These are phyloP conservation scores for Drosophila miranda DNA, from an alignment of 1,140 invertebrate species.

Conservation along the genomic window DNA sequence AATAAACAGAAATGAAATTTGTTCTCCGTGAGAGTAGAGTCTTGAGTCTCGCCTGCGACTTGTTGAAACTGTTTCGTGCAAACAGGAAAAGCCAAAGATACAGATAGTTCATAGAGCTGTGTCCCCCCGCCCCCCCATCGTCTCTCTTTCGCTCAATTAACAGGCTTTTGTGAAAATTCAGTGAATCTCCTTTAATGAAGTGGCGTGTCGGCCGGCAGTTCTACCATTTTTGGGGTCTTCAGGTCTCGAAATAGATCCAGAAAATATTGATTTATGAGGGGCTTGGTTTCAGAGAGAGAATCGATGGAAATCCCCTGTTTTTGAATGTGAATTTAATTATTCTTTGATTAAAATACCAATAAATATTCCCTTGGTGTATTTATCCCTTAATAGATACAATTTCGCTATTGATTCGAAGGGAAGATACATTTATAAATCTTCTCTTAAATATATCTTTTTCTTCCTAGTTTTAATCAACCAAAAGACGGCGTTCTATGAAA, in stretches of 20 bases:
- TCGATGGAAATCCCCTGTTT: too few relatives aligned
- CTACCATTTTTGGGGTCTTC: too few relatives aligned
- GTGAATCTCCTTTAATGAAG: slow-evolving; percentile 45
- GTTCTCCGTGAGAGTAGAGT: slow-evolving; percentile 36
- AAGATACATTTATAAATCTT: not conserved
- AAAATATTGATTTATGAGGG: too few relatives aligned
- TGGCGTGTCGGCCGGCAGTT: slow-evolving; percentile 8
- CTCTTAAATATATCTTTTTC: not conserved
- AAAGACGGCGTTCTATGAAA: slow-evolving; percentile 27
- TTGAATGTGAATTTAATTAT: too few relatives aligned
- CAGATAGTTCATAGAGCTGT: not conserved
- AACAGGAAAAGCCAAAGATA: slow-evolving; percentile 2
- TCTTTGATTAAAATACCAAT: too few relatives aligned
- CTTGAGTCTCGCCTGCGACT: slow-evolving; percentile 34
- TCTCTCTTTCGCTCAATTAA: slow-evolving; percentile 38
- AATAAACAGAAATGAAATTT: slow-evolving; percentile 53
- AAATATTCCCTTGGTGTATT: too few relatives aligned
- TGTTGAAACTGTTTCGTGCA: slow-evolving; percentile 61
- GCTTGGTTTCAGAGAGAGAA: too few relatives aligned
- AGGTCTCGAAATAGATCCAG: too few relatives aligned
- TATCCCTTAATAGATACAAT: too few relatives aligned
- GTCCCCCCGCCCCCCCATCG: not conserved
- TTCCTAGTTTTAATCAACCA: slow-evolving; percentile 63
- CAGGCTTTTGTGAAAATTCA: slow-evolving; percentile 55
- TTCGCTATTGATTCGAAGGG: too few relatives aligned